These are phyloP conservation scores for Nymphalis polychloros DNA, from an alignment of 2,888 invertebrate genomes.

Conservation along the genomic window DNA sequence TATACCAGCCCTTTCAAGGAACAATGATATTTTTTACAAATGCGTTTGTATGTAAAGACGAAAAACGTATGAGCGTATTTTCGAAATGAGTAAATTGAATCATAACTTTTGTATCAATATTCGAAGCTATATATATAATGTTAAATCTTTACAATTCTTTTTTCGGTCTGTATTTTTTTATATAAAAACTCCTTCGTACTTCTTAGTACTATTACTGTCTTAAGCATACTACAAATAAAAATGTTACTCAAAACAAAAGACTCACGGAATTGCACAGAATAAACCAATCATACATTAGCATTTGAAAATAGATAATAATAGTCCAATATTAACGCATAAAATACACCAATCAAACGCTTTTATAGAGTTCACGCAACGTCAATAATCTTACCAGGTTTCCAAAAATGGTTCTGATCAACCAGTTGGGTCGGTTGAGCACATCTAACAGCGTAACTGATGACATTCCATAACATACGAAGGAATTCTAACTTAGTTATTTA, in stretches of 20 bases:
- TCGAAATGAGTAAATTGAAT: not conserved
- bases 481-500: too few species aligned
- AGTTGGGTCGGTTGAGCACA: not conserved
- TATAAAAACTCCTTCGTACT: too few species aligned
- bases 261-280: too few species aligned
- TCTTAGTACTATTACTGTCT: too few species aligned
- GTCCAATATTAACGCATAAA: not conserved
- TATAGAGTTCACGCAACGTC: not conserved
- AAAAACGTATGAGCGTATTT: not conserved
- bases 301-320: not conserved
- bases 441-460: conserved; percentile 18
- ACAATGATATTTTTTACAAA: conserved; percentile 27
- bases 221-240: too few species aligned
- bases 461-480: conserved; percentile 21
- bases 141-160: too few species aligned
- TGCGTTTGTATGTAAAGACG: not conserved
- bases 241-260: too few species aligned
- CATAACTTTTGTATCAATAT: not conserved
- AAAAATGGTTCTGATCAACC: conserved; percentile 18
- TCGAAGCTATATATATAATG: too few species aligned
- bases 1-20: conserved; percentile 33
- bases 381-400: conserved; percentile 13
- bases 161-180: too few species aligned
- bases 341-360: not conserved
- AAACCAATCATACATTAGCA: too few species aligned